Evolutionary conservation across 2,888 invertebrate genomes (phyloP), one percentile per base, ranked within the genome.

Genomic region (Drosophila merina): DNA sequence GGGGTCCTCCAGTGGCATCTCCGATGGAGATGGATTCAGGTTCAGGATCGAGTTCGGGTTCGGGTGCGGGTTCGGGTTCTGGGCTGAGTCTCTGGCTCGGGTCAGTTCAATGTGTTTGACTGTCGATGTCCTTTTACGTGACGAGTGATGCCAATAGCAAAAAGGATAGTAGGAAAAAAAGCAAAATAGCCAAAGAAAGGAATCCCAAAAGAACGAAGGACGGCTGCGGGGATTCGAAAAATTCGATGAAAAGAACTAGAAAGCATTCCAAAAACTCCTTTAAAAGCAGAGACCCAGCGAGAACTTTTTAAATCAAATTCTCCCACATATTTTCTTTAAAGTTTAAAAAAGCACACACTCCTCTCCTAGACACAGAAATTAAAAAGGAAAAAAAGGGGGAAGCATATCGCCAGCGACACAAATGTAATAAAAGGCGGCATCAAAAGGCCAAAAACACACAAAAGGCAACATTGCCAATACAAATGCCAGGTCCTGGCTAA

Each of bases 391-490:
- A 14, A 10, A 8, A n/a, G 30, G 26, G 20, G 12, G n/a, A 14
- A 36, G 30, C 30, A 45, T 42, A 57, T 49, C 36, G 42, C 26
- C 56, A 42, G 50, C 36, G 50, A 58, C 73, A 67, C 64, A 73
- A 73, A 68, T 68, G 69, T 70, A 70, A 71, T 70, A 70, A 70
- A 72, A 73, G 63, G 56, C 59, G 60, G 62, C 77, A 74, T 74
- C 69, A 73, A 82, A 81, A 81, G 71, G 71, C 55, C 57, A 51
- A 63, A 59, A 66, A 71, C 67, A 77, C 66, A 72, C 66, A 84
- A 62, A 63, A 57, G 50, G 55, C 63, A 47, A 44, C 36, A 57
- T 51, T 56, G 72, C 50, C 73, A 64, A 63, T 63, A 71, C 63
- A 72, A 71, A 72, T 72, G 50, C 50, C 51, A 28, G 55, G 63